Evolutionary conservation across 2,888 invertebrate genomes (phyloP).

Genomic region (Clanis bilineata): DNA sequence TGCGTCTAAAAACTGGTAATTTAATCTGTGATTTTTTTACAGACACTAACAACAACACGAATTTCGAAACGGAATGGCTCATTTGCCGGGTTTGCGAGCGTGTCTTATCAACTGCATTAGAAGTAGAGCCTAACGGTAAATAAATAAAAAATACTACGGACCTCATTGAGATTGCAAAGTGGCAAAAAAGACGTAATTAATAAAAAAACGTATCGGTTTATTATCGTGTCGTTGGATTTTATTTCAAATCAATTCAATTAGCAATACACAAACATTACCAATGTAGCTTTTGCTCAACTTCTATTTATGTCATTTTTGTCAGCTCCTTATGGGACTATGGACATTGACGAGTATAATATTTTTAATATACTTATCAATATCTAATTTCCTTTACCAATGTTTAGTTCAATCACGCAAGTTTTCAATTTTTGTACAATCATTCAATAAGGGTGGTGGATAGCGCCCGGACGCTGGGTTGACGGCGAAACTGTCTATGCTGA

Average conservation of each 20-base stretch:
- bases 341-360: too few relatives aligned
- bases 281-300: too few relatives aligned
- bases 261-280: not conserved
- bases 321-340: too few relatives aligned
- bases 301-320: too few relatives aligned
- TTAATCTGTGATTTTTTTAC: conserved; percentile 21
- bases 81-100: conserved; percentile 68
- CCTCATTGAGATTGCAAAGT: not conserved
- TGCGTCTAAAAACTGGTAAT: not conserved
- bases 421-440: too few relatives aligned
- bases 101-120: conserved; percentile 67
- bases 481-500: too few relatives aligned
- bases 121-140: conserved; percentile 65
- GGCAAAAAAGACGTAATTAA: not conserved
- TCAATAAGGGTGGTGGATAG: too few relatives aligned
- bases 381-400: too few relatives aligned
- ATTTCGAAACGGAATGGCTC: conserved; percentile 69
- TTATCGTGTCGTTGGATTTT: not conserved
- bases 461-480: too few relatives aligned
- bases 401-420: too few relatives aligned
- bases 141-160: conserved; percentile 13
- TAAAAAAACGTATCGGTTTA: not conserved
- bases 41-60: conserved; percentile 44
- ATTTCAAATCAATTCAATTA: not conserved
- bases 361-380: too few relatives aligned